These are phyloP conservation scores for Scarus forsteni DNA, from an alignment of 2,797 vertebrate species.

Conservation along the genomic window DNA sequence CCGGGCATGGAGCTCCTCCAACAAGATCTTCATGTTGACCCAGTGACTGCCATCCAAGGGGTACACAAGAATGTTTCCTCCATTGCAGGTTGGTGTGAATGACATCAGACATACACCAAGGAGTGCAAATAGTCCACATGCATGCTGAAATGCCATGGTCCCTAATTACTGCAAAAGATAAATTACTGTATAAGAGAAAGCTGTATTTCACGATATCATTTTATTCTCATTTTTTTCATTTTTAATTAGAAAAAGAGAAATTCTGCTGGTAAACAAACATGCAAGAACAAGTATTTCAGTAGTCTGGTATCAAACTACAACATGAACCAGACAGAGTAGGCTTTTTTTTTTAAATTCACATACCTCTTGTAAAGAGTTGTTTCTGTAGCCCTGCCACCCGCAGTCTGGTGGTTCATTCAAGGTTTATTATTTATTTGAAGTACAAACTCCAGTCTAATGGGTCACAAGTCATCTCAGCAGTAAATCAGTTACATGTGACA, in stretches of 20 bases:
- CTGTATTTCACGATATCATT: too few relatives aligned
- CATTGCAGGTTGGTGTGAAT: constrained; percentile 49
- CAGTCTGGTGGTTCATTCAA: background rate
- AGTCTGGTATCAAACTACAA: too few relatives aligned
- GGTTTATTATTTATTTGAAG: constrained; percentile 4
- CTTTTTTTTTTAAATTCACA: constrained; percentile 6
- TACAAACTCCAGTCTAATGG: constrained; percentile 54
- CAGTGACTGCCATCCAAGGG: constrained; percentile 82
- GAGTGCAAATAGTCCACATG: constrained; percentile 19
- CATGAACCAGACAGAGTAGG: background rate
- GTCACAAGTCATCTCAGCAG: background rate
- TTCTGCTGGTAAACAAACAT: too few relatives aligned
- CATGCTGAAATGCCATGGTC: background rate
- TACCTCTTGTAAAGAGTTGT: constrained; percentile 20
- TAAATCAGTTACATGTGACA: constrained; percentile 44
- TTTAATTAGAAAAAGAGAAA: too few relatives aligned
- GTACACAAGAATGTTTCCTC: constrained; percentile 78
- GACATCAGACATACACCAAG: constrained; percentile 35
- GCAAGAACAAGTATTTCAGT: too few relatives aligned
- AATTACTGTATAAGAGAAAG: too few relatives aligned
- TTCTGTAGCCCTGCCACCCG: background rate
- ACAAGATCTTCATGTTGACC: constrained; percentile 81
- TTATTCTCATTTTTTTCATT: too few relatives aligned
- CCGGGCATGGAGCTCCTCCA: constrained; percentile 75
- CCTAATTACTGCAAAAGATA: constrained; percentile 32